A percentile compares a stretch with the other conserved stretches of the same genome.
phyloP scores from a whole-genome alignment of 1,140 invertebrate genomes.

The Vanessa atalanta region DNA sequence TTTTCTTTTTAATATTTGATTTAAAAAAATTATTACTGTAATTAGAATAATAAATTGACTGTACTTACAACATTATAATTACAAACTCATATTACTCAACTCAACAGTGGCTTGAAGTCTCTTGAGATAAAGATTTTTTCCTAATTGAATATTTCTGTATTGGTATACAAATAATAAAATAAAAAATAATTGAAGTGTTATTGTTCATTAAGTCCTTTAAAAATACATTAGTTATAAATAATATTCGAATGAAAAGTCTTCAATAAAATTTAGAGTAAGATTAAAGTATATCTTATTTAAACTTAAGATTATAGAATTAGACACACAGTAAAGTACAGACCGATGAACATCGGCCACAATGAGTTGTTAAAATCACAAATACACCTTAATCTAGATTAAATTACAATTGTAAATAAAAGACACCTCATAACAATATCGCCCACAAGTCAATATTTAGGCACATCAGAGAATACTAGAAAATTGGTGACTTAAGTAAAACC shows the following conservation, averaged over 20 bases:
- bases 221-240: background rate
- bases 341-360: constrained; percentile 20
- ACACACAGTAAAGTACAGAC: constrained; percentile 27
- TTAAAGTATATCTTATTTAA: constrained; percentile 24
- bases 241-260: constrained; percentile 15
- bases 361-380: constrained; percentile 37
- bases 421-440: constrained; percentile 56
- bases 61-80: no score
- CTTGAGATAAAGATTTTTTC: no score
- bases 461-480: constrained; percentile 67
- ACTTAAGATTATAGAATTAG: constrained; percentile 28
- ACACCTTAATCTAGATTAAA: constrained; percentile 32
- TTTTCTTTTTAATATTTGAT: no score
- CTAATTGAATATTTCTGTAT: no score
- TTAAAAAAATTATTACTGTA: no score
- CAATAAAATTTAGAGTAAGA: constrained; percentile 9
- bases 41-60: no score
- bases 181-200: background rate
- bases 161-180: no score
- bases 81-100: no score
- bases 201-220: background rate
- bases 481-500: constrained; percentile 59
- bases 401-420: constrained; percentile 39
- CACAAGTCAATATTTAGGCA: constrained; percentile 74
- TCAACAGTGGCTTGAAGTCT: no score